Percentiles rank a stretch among this genome's conserved stretches.
Evolutionary conservation across 2,113 vertebrate species (phyloP).

Genomic region (Toxostoma redivivum): DNA sequence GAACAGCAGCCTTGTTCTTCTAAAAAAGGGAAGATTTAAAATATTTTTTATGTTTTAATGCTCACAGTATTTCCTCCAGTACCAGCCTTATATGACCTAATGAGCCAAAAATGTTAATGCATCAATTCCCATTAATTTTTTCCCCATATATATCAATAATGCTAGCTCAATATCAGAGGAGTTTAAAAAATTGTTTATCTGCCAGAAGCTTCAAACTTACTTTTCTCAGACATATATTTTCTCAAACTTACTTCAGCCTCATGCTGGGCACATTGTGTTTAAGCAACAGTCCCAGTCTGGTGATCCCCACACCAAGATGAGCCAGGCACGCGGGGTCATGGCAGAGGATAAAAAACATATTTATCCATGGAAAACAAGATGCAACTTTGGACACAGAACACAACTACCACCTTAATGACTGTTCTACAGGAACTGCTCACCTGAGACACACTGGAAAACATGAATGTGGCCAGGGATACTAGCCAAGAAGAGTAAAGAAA

Average conservation of each 20-base stretch:
- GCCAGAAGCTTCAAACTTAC: neutral
- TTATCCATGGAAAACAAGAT: neutral
- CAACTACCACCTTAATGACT: neutral
- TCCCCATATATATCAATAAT: neutral
- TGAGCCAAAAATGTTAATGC: neutral
- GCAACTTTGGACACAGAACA: neutral
- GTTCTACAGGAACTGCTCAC: neutral
- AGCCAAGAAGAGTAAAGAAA: neutral
- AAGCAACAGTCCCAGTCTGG: neutral
- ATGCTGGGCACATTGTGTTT: neutral
- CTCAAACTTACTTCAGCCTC: neutral
- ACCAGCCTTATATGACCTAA: neutral
- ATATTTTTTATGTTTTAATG: neutral
- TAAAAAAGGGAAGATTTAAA: neutral
- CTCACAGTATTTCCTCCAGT: neutral
- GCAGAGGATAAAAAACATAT: neutral
- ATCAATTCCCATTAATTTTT: neutral
- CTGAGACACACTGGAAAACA: neutral
- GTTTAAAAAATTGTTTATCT: neutral
- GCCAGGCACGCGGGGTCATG: accelerated
- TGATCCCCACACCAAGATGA: neutral
- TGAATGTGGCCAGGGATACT: neutral
- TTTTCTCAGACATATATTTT: neutral
- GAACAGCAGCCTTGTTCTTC: neutral
- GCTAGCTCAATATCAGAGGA: neutral